Evolutionary conservation across 2,797 vertebrate genomes (phyloP).

Genomic region (Chelmon rostratus): DNA sequence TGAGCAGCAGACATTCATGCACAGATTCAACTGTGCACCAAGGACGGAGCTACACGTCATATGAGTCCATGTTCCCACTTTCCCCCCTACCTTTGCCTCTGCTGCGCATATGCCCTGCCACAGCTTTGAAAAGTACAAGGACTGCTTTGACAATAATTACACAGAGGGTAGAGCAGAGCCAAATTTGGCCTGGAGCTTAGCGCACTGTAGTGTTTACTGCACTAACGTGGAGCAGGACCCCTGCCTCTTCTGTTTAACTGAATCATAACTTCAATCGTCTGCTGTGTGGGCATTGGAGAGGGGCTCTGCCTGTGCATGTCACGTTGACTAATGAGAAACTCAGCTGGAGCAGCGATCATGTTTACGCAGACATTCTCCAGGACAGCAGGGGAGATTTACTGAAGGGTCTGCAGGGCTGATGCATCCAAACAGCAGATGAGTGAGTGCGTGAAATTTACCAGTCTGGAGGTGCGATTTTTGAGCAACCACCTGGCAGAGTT

Average conservation of each 20-base stretch:
- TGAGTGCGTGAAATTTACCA: conserved; percentile 18
- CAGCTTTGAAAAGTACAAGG: conserved; percentile 45
- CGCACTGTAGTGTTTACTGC: conserved; percentile 56
- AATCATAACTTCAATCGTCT: conserved; percentile 60
- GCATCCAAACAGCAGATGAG: conserved; percentile 16
- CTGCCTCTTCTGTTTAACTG: conserved; percentile 62
- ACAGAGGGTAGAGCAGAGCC: conserved; percentile 42
- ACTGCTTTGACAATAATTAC: conserved; percentile 35
- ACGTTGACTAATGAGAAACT: conserved; percentile 70
- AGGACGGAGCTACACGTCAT: conserved; percentile 9
- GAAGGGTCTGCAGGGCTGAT: conserved; percentile 24
- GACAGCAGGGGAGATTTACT: conserved; percentile 48
- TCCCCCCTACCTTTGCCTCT: not conserved
- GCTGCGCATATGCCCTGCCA: conserved; percentile 7
- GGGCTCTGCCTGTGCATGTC: conserved; percentile 49
- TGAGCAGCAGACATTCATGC: not conserved
- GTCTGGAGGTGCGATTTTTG: not conserved
- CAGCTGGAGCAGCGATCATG: conserved; percentile 66
- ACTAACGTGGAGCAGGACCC: conserved; percentile 49
- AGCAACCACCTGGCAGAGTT: conserved; percentile 22
- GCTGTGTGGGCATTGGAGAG: conserved; percentile 57
- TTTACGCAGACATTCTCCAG: conserved; percentile 73
- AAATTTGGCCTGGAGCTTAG: conserved; percentile 71
- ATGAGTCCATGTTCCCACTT: not conserved
- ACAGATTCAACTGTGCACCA: not conserved